phyloP scores from a whole-genome alignment of 2,888 invertebrate species.

The Elmis aenea region DNA sequence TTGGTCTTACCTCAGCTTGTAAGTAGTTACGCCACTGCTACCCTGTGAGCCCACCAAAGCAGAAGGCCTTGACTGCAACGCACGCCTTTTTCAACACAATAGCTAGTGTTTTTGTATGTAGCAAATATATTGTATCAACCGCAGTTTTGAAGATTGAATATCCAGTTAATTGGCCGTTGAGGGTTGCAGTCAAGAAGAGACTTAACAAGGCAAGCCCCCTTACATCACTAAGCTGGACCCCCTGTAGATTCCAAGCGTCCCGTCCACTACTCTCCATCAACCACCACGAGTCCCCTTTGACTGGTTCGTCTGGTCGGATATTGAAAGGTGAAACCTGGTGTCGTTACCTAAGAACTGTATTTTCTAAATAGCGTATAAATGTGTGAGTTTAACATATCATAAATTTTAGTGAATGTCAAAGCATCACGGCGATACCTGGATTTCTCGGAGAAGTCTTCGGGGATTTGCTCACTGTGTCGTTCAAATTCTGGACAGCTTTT shows the following conservation, averaged over 20 bases:
- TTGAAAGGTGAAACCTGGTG: constrained; percentile 7
- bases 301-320: constrained; percentile 10
- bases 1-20: neutral
- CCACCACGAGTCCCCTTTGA: constrained; percentile 2
- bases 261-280: constrained; percentile 4
- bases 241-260: constrained; percentile 19
- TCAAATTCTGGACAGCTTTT: too few species aligned
- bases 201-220: constrained; percentile 30
- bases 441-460: constrained; percentile 2
- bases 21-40: constrained; percentile 1
- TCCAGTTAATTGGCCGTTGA: constrained; percentile 34
- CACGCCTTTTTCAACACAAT: constrained; percentile 22
- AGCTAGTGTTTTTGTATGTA: constrained; percentile 16
- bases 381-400: constrained; percentile 13
- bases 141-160: constrained; percentile 27
- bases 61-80: constrained; percentile 21
- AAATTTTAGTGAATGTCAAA: constrained; percentile 11
- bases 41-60: constrained; percentile 14
- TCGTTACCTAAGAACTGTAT: constrained; percentile 7
- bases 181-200: constrained; percentile 19
- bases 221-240: constrained; percentile 25
- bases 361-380: constrained; percentile 15
- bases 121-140: constrained; percentile 29
- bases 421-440: constrained; percentile 2
- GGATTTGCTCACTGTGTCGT: constrained; percentile 1